Conservation (phyloP, 2,797 vertebrate species). For the Neosilurus hyrtlii region DNA sequence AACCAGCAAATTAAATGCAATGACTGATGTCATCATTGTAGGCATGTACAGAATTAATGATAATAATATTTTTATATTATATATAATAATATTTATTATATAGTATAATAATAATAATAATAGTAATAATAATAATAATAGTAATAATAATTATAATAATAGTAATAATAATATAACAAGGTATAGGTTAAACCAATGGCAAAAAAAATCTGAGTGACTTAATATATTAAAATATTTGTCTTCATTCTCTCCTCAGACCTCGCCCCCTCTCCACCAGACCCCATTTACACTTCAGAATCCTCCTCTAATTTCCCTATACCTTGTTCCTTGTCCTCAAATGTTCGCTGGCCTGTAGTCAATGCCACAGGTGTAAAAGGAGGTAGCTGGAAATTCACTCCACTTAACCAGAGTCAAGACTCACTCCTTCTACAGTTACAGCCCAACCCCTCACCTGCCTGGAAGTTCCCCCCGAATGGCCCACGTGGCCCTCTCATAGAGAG, state of each 20-base stretch:
- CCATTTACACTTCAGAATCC: conserved; percentile 55
- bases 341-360: conserved; percentile 56
- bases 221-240: neutral
- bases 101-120: no score
- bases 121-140: no score
- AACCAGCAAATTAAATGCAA: fast-evolving
- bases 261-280: neutral
- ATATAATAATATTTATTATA: no score
- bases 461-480: neutral
- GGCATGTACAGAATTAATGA: conserved; percentile 60
- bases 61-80: no score
- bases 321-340: conserved; percentile 50
- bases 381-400: conserved; percentile 63
- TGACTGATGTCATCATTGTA: conserved; percentile 54
- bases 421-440: neutral
- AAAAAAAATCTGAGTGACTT: neutral
- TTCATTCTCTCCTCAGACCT: conserved; percentile 59
- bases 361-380: conserved; percentile 26
- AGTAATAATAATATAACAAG: no score
- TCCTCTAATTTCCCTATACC: conserved; percentile 44
- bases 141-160: no score
- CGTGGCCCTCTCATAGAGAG: neutral
- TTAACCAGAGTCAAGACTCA: fast-evolving
- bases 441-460: neutral
- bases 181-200: no score